Conservation (phyloP, 1,140 invertebrate species). For the Tetraneura akinire region DNA sequence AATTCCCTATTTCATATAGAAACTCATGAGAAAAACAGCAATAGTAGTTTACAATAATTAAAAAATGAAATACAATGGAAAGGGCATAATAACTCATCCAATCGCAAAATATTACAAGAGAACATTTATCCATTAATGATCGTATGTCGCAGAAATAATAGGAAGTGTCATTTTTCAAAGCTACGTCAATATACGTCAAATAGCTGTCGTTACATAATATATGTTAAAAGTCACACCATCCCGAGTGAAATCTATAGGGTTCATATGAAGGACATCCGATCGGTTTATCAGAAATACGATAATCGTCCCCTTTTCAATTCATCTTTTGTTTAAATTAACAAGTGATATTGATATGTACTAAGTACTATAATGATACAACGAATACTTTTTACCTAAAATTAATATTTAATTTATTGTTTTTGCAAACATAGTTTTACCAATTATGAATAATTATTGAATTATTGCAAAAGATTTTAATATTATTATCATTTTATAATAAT, state of each 20-base stretch:
- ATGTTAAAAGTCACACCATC: slow-evolving; percentile 2
- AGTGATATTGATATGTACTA: not conserved
- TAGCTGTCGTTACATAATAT: slow-evolving; percentile 33
- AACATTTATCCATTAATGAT: slow-evolving; percentile 42
- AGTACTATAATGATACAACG: no score
- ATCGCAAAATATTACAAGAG: not conserved
- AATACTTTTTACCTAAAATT: no score
- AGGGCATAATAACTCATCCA: not conserved
- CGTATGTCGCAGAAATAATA: slow-evolving; percentile 23
- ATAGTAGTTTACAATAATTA: not conserved
- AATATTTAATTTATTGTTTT: no score
- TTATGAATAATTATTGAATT: no score
- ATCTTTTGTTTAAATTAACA: not conserved
- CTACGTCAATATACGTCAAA: slow-evolving; percentile 44
- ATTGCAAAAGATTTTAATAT: no score
- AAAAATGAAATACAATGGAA: not conserved
- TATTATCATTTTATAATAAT: no score
- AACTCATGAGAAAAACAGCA: no score
- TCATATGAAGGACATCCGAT: slow-evolving; percentile 39
- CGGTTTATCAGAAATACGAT: slow-evolving; percentile 36
- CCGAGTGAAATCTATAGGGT: slow-evolving; percentile 20
- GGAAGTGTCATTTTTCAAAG: slow-evolving; percentile 43
- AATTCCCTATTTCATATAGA: not conserved
- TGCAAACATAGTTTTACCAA: no score
- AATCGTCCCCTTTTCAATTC: not conserved